Conservation (phyloP, 37 sponge, comb jelly and placozoan genomes). For the Agelas oroides region DNA sequence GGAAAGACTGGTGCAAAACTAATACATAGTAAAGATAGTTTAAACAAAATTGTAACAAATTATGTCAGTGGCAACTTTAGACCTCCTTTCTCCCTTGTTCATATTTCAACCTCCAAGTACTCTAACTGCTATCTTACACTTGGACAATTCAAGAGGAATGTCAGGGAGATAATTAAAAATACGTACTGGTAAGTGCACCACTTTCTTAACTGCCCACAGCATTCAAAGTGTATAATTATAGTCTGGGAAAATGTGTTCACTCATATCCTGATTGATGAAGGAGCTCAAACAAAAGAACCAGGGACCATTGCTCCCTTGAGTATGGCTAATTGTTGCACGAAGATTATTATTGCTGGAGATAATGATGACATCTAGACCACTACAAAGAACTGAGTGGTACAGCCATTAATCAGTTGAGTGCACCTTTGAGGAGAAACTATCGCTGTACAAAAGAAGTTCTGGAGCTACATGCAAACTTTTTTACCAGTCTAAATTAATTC, state of each 20-base stretch:
- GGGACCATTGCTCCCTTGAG: constrained; percentile 62
- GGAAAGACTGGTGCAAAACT: too few relatives aligned
- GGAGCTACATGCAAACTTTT: constrained; percentile 66
- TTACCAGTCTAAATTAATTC: constrained; percentile 61
- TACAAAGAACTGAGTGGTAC: constrained; percentile 17
- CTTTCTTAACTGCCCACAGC: too few relatives aligned
- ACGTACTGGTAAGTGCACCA: too few relatives aligned
- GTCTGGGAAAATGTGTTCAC: constrained; percentile 18
- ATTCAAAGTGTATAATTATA: too few relatives aligned
- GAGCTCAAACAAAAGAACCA: constrained; percentile 82
- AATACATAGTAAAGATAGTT: too few relatives aligned
- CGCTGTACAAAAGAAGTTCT: constrained; percentile 65
- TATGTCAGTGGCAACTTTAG: too few relatives aligned
- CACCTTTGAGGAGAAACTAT: constrained; percentile 58
- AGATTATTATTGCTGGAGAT: constrained; percentile 81
- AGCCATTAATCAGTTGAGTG: background rate
- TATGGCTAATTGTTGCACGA: constrained; percentile 50
- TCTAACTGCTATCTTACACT: too few relatives aligned
- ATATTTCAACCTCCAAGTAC: too few relatives aligned
- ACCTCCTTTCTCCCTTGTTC: too few relatives aligned
- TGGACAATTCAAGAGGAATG: too few relatives aligned
- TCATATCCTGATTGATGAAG: constrained; percentile 85
- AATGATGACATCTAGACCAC: constrained; percentile 45
- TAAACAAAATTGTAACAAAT: too few relatives aligned
- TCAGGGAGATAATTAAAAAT: too few relatives aligned